Percentiles rank a stretch among this genome's conserved stretches.
phyloP scores from a whole-genome alignment of 2,113 vertebrate species.

The Syngnathus typhle region DNA sequence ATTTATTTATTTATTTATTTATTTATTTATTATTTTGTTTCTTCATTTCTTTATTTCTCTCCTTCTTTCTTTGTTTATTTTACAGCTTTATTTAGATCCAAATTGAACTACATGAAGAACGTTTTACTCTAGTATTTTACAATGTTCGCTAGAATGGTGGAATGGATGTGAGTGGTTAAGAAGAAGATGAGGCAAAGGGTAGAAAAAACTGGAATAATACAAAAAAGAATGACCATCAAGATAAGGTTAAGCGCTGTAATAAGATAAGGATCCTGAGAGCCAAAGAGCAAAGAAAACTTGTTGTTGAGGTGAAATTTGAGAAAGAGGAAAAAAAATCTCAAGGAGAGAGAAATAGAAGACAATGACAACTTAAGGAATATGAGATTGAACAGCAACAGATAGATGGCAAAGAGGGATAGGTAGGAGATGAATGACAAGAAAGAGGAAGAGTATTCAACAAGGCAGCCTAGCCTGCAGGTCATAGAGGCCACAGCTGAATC shows the following conservation, averaged over 20 bases:
- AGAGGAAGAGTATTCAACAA: conserved; percentile 9
- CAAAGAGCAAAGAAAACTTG: background rate
- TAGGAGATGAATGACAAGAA: conserved; percentile 27
- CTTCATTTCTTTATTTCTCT: too few species aligned
- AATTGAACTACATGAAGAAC: background rate
- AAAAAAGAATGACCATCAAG: background rate
- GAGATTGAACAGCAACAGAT: conserved; percentile 16
- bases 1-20: too few species aligned
- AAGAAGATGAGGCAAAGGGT: background rate
- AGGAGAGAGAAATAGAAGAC: conserved; percentile 17
- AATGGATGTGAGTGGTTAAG: background rate
- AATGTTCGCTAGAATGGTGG: background rate
- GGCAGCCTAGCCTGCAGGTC: conserved; percentile 47
- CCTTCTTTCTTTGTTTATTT: background rate
- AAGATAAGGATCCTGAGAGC: background rate
- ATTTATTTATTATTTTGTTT: too few species aligned
- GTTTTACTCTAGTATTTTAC: background rate
- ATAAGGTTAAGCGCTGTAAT: background rate
- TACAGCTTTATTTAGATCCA: background rate
- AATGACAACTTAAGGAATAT: conserved; percentile 8
- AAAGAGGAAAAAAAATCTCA: conserved; percentile 16
- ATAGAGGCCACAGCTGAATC: conserved; percentile 68
- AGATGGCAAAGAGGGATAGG: conserved; percentile 27
- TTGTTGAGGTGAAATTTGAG: conserved; percentile 16
- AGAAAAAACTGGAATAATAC: background rate